Evolutionary conservation across 1,140 invertebrate species (phyloP), one percentile per base, ranked within the genome.

Genomic region (Hycleus phaleratus): DNA sequence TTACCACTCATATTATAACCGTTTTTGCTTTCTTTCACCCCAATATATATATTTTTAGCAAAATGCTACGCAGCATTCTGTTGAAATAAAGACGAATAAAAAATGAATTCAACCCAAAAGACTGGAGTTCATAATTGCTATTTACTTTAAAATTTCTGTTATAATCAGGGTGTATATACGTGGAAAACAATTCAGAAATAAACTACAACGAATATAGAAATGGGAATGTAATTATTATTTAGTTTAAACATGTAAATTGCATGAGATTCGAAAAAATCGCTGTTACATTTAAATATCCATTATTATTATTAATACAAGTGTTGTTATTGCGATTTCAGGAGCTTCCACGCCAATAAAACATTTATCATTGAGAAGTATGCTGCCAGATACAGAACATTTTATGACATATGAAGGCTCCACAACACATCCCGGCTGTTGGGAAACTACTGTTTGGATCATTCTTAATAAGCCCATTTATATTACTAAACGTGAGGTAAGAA

Each of bases 341-440:
- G 83, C 85, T 67, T 85, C 82, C 51, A 87, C 82, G 46, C 80
- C 84, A n/a, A 87, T 95, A 58, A 82, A 85, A 64, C 86, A 93
- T 71, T 77, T 96, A 63, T 93, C 90, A 11, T 77, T 95, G 58
- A 83, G 84, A 66, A 86, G 84, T 45, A 75, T 97, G 25, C 77
- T 97, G 56, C 93, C 93, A 24, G 85, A 89, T 64, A 96, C 93
- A 3, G 84, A 87, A 61, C 85, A 91, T 65, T 97, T 93, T 76
- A 92, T 97, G 77, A 97, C 94, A n/a, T 97, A 97, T 75, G 95
- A 97, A 74, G 95, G 95, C n/a, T 95, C 92, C 46, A 91, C 92
- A 32, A 97, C 95, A 51, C 92, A 93, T 78, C 95, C 95, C 3
- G 90, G 89, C 24, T 93, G 91, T 75, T 92, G 91, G 86, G 91